Base-by-base conservation (phyloP, 2,113 vertebrate species). In the Plectropomus leopardus region DNA sequence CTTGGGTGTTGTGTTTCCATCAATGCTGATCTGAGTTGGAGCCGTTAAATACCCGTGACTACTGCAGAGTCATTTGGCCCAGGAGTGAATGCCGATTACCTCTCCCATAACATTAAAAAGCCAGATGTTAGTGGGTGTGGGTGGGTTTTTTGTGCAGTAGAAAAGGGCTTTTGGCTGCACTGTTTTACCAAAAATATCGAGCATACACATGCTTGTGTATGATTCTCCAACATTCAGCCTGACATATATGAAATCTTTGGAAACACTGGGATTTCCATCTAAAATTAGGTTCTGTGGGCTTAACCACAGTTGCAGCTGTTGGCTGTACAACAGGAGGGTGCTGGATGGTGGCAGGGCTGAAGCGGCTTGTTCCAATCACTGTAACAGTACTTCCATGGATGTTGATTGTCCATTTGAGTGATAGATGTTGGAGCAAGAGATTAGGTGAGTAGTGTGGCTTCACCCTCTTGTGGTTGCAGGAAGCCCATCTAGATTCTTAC, bases 401-500 rank as follows among this genome's bases (percentile, higher is more conserved):
- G 51, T 48, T 2, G 9, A 1, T 3, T 50, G 40, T 48, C 7
- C 53, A 19, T 58, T 23, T 19, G 6, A 55, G 2, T 75, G 59
- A 71, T 40, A 48, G 54, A 44, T 59, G 11, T 61, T 23, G 11
- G 10, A 44, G 23, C 40, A 19, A 50, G 45, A 32, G 64, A 32
- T 34, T 7, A 53, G 1, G 23, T 26, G 23, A 34, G 64, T 23
- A 3, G n/a, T 54, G 50, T 13, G 48, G 42, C 42, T 19, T 10
- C 60, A 9, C 17, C 26, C 44, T 58, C 15, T 48, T 50, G 45
- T 16, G 19, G 44, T 26, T 60, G 65, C 42, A 69, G 36, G 44
- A 3, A 44, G 7, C 21, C n/a, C 42, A 3, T 71, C 7, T 77
- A 61, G 19, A 70, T 50, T 61, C 26, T 60, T 53, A 53, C 72